phyloP scores from a whole-genome alignment of 2,113 vertebrate genomes.

The Anolis sagrei region DNA sequence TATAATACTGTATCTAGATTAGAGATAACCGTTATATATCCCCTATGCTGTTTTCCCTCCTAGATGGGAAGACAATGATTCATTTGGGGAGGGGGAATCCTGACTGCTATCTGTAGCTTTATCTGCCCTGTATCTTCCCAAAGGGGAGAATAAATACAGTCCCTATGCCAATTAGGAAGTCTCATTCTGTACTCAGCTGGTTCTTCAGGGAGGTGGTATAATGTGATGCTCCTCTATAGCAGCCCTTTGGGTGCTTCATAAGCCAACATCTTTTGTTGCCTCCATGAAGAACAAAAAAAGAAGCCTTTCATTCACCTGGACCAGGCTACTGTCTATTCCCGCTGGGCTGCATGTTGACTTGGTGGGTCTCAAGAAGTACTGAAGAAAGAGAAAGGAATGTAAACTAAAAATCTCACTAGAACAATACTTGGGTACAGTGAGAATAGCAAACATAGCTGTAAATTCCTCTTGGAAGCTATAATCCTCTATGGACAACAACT shows the following conservation, averaged over 20 bases:
- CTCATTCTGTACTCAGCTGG: neutral
- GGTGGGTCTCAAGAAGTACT: neutral
- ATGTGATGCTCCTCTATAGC: neutral
- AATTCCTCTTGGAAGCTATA: constrained; percentile 57
- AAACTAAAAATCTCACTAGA: neutral
- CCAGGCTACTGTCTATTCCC: neutral
- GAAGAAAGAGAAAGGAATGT: neutral
- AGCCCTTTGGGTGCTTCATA: neutral
- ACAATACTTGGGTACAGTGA: neutral
- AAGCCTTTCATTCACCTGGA: neutral
- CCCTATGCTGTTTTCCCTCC: neutral
- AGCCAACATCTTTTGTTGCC: neutral
- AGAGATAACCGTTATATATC: neutral
- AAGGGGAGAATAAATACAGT: neutral
- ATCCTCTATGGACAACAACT: constrained; percentile 45
- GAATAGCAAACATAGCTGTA: constrained; percentile 34
- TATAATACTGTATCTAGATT: neutral
- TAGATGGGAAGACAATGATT: too few species aligned
- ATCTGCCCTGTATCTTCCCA: neutral
- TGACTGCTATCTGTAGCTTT: neutral
- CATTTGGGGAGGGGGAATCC: neutral
- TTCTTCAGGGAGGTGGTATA: neutral
- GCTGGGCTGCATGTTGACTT: neutral
- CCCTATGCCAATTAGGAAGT: neutral
- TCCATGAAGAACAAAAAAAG: neutral